Evolutionary conservation across 2,888 invertebrate genomes (phyloP).

Genomic region (Apodemia mormo): DNA sequence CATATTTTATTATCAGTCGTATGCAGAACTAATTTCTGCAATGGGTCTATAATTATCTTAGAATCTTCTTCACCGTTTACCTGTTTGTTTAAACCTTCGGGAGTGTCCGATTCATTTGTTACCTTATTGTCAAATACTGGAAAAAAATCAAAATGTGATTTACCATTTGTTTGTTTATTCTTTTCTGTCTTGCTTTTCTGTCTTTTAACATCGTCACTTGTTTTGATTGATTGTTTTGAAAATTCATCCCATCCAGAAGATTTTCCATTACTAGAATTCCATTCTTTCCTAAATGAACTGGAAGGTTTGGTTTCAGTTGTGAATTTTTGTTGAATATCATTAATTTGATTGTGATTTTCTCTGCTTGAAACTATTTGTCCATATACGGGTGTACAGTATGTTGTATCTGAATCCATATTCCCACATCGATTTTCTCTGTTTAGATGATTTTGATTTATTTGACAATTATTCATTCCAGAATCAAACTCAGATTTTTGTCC

Average conservation of each 20-base stretch:
- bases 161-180: constrained; percentile 59
- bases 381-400: constrained; percentile 75
- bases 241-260: constrained; percentile 70
- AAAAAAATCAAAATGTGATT: constrained; percentile 71
- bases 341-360: constrained; percentile 76
- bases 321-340: constrained; percentile 73
- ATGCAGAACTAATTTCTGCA: constrained; percentile 78
- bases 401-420: constrained; percentile 60
- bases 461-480: constrained; percentile 76
- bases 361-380: constrained; percentile 74
- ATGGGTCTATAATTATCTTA: constrained; percentile 77
- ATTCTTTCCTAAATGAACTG: constrained; percentile 70
- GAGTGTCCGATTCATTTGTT: constrained; percentile 42
- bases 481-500: constrained; percentile 77
- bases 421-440: constrained; percentile 54
- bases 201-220: constrained; percentile 52
- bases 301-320: constrained; percentile 67
- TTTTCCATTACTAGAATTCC: constrained; percentile 59
- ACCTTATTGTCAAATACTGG: constrained; percentile 75
- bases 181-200: constrained; percentile 57
- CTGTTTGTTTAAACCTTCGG: constrained; percentile 31
- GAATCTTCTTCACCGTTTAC: constrained; percentile 58
- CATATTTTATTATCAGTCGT: constrained; percentile 80
- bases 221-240: constrained; percentile 67
- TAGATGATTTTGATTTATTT: constrained; percentile 57